phyloP scores from a whole-genome alignment of 2,797 vertebrate genomes.

The Pteronotus mesoamericanus region DNA sequence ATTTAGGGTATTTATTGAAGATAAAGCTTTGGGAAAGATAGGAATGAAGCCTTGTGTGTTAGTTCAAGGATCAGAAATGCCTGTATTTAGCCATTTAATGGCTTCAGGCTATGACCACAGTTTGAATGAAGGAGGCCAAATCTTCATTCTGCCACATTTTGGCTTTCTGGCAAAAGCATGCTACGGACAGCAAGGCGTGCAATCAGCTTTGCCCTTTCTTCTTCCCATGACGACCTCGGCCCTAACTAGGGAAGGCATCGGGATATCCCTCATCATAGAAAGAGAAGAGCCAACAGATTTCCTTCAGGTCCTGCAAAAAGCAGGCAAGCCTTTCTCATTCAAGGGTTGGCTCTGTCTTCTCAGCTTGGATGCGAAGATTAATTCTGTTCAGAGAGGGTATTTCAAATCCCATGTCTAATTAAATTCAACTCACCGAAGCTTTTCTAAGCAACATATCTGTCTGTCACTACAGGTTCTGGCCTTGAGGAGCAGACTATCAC shows the following conservation, averaged over 20 bases:
- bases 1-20: constrained; percentile 21
- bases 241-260: background rate
- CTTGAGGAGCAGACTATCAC: background rate
- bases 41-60: background rate
- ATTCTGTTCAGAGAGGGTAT: background rate
- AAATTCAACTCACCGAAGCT: background rate
- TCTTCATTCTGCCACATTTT: background rate
- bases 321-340: background rate
- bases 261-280: background rate
- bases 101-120: background rate
- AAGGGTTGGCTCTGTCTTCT: background rate
- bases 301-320: background rate
- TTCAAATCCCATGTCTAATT: background rate
- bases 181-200: background rate
- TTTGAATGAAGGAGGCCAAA: background rate
- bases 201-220: background rate
- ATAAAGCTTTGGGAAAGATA: constrained; percentile 31
- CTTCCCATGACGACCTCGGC: background rate
- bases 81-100: background rate
- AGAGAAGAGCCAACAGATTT: background rate
- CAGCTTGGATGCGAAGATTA: background rate
- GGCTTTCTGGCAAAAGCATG: background rate
- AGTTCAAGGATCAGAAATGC: background rate
- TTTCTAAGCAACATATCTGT: background rate
- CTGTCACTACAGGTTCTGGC: background rate